Conservation (phyloP, 1,140 invertebrate species). For the Zaprionus inermis region DNA sequence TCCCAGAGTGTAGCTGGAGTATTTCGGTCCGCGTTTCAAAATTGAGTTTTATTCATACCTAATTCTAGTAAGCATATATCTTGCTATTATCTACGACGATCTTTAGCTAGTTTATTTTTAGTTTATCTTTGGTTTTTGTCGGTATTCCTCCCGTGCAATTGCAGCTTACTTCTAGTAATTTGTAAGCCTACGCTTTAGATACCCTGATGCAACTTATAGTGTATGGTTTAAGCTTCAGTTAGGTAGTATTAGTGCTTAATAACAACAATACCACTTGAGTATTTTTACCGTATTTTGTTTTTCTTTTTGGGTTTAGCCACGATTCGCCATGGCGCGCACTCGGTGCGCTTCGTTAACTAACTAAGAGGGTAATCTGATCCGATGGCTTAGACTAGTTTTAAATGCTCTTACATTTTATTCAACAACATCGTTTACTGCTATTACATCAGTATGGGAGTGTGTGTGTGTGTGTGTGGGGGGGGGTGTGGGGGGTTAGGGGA, state of each 20-base stretch:
- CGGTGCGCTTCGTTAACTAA: slow-evolving; percentile 17
- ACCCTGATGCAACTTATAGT: slow-evolving; percentile 64
- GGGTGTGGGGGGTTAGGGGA: too few species aligned
- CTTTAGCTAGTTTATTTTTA: slow-evolving; percentile 16
- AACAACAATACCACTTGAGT: slow-evolving; percentile 28
- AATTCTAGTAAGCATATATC: slow-evolving; percentile 2
- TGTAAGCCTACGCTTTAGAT: slow-evolving; percentile 58
- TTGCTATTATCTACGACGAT: slow-evolving; percentile 12
- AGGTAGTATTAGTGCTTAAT: slow-evolving; percentile 12
- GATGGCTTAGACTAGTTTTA: slow-evolving; percentile 58
- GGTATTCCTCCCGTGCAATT: slow-evolving; percentile 15
- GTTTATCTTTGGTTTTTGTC: slow-evolving; percentile 21
- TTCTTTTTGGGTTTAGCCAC: neutral
- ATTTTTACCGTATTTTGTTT: slow-evolving; percentile 16
- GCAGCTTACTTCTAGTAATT: slow-evolving; percentile 63
- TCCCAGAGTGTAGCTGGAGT: neutral
- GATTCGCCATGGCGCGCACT: slow-evolving; percentile 5
- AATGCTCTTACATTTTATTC: slow-evolving; percentile 65
- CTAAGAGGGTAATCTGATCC: neutral
- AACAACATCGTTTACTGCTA: slow-evolving; percentile 6
- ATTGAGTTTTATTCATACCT: slow-evolving; percentile 1
- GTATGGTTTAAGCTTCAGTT: slow-evolving; percentile 30
- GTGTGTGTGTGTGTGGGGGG: neutral
- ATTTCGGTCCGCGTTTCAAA: slow-evolving; percentile 10
- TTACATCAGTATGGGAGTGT: neutral